Evolutionary conservation across 1,140 invertebrate genomes (phyloP).

Genomic region (Drosophila trapezifrons): DNA sequence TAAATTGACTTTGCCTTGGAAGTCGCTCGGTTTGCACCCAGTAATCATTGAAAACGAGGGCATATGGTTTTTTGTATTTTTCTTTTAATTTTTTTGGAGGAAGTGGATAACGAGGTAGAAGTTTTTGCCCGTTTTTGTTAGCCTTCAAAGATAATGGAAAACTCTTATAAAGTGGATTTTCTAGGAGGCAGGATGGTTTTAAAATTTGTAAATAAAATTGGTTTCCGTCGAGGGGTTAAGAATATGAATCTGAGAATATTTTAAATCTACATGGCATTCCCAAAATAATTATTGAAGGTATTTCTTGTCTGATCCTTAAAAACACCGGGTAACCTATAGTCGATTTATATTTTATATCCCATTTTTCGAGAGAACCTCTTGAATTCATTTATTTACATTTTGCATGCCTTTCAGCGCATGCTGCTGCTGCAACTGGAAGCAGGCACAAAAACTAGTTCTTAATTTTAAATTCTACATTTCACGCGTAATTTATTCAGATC

Average conservation of each 20-base stretch:
- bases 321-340: neutral
- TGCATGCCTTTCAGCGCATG: constrained; percentile 1
- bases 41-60: neutral
- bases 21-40: neutral
- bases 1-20: constrained; percentile 37
- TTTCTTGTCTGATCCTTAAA: too few species aligned
- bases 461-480: constrained; percentile 70
- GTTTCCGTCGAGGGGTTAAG: too few species aligned
- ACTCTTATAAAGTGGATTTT: neutral
- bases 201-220: neutral
- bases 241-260: too few species aligned
- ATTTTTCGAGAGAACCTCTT: constrained; percentile 15
- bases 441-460: constrained; percentile 65
- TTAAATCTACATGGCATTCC: too few species aligned
- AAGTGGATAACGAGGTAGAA: neutral
- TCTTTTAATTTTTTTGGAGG: neutral
- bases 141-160: neutral
- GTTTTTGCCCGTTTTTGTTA: too few species aligned
- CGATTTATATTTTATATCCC: neutral
- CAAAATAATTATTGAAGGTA: too few species aligned
- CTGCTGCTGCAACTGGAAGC: constrained; percentile 28
- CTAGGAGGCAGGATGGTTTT: too few species aligned
- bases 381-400: constrained; percentile 38
- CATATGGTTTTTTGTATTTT: neutral
- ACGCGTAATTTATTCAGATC: constrained; percentile 64